These are phyloP conservation scores for Drosophila falleni DNA, from an alignment of 2,888 invertebrate genomes.

Conservation along the genomic window DNA sequence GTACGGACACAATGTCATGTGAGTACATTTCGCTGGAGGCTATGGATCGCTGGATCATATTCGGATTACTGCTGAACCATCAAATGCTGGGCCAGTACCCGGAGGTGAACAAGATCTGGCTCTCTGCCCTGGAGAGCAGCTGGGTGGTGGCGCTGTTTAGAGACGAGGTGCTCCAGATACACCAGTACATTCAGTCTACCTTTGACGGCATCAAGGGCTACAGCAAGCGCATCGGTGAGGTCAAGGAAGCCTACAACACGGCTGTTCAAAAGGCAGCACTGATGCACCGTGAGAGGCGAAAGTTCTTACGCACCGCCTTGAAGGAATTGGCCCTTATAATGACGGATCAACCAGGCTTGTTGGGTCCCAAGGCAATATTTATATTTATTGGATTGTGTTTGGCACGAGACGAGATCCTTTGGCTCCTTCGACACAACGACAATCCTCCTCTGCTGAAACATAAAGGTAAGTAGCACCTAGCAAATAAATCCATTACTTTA, in stretches of 20 bases:
- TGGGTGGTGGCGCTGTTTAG: slow-evolving; percentile 98
- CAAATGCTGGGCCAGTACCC: slow-evolving; percentile 93
- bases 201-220: slow-evolving; percentile 98
- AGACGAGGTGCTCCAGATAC: slow-evolving; percentile 98
- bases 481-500: background rate
- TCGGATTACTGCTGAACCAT: slow-evolving; percentile 96
- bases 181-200: slow-evolving; percentile 95
- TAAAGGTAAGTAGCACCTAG: slow-evolving; percentile 87
- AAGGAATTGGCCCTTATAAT: slow-evolving; percentile 97
- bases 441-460: slow-evolving; percentile 95
- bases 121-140: slow-evolving; percentile 95
- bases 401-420: slow-evolving; percentile 98
- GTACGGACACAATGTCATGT: slow-evolving; percentile 98
- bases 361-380: slow-evolving; percentile 98
- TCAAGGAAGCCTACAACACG: slow-evolving; percentile 97
- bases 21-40: slow-evolving; percentile 98
- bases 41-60: slow-evolving; percentile 98
- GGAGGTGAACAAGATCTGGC: slow-evolving; percentile 95
- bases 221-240: slow-evolving; percentile 95
- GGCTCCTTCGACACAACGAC: slow-evolving; percentile 98
- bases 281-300: slow-evolving; percentile 97
- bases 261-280: slow-evolving; percentile 96
- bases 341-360: slow-evolving; percentile 97
- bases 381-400: slow-evolving; percentile 98
- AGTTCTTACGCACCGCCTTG: slow-evolving; percentile 97